These are phyloP conservation scores for Gymnothorax reevesii DNA, from an alignment of 2,797 vertebrate genomes.

Conservation along the genomic window DNA sequence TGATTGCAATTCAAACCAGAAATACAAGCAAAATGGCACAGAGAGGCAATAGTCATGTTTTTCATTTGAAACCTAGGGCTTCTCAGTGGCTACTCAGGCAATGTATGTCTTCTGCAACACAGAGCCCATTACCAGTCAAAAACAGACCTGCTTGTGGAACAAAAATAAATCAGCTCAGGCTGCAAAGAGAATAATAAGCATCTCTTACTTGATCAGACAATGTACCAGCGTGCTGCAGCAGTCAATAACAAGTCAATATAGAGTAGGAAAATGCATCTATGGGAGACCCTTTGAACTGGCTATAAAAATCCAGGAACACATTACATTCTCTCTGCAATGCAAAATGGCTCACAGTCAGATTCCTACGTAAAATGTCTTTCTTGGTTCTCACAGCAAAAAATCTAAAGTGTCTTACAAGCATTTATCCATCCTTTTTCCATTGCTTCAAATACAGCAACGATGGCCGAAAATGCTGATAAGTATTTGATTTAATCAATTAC, in stretches of 20 bases:
- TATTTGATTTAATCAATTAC: not conserved
- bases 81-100: not conserved
- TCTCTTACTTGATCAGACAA: not conserved
- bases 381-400: not conserved
- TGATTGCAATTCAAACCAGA: not conserved
- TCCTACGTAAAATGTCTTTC: not conserved
- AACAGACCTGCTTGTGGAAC: not conserved
- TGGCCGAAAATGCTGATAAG: not conserved
- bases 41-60: not conserved
- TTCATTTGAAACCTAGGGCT: not conserved
- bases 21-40: not conserved
- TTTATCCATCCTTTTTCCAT: not conserved
- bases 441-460: not conserved
- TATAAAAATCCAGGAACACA: not conserved
- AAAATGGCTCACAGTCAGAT: not conserved
- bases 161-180: not conserved
- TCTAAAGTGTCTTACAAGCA: not conserved
- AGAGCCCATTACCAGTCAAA: not conserved
- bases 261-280: not conserved
- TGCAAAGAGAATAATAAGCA: not conserved
- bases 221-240: not conserved
- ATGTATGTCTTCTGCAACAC: not conserved
- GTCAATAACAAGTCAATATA: not conserved
- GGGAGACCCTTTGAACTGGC: not conserved
- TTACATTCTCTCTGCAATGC: not conserved